phyloP scores from a whole-genome alignment of 92 coral and sea anemone genomes.

The Porites evermanni region DNA sequence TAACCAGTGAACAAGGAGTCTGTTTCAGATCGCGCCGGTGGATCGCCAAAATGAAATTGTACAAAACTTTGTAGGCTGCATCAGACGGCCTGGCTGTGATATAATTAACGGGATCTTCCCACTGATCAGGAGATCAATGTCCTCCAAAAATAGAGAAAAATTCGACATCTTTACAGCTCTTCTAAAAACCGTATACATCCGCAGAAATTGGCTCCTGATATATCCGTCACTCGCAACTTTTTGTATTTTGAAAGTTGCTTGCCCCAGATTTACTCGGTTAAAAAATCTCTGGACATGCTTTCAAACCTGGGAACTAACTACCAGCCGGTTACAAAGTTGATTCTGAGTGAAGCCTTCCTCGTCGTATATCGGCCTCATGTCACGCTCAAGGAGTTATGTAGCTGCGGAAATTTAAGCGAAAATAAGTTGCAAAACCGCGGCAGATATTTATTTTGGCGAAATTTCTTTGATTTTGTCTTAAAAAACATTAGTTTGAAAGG shows the following conservation, averaged over 20 bases:
- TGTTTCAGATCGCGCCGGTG: slow-evolving; percentile 38
- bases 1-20: slow-evolving; percentile 24
- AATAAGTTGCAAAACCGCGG: slow-evolving; percentile 27
- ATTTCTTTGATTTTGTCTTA: background rate
- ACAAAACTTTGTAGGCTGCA: slow-evolving; percentile 49
- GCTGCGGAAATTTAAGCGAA: slow-evolving; percentile 2
- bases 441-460: slow-evolving; percentile 14
- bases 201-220: too few relatives aligned
- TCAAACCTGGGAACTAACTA: background rate
- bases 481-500: slow-evolving; percentile 5
- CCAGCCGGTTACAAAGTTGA: slow-evolving; percentile 18
- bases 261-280: background rate
- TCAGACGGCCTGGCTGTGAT: slow-evolving; percentile 24
- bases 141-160: too few relatives aligned
- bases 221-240: too few relatives aligned
- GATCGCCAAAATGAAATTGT: background rate
- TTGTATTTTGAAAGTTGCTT: too few relatives aligned
- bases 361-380: background rate
- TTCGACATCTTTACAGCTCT: too few relatives aligned
- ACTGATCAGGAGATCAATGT: too few relatives aligned
- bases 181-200: too few relatives aligned
- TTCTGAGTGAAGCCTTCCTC: background rate
- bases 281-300: background rate
- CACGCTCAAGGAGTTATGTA: background rate
- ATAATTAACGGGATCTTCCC: slow-evolving; percentile 1